Percentiles rank a stretch among this genome's conserved stretches.
phyloP scores from a whole-genome alignment of 2,888 invertebrate genomes.

The Leptogaster cylindrica region DNA sequence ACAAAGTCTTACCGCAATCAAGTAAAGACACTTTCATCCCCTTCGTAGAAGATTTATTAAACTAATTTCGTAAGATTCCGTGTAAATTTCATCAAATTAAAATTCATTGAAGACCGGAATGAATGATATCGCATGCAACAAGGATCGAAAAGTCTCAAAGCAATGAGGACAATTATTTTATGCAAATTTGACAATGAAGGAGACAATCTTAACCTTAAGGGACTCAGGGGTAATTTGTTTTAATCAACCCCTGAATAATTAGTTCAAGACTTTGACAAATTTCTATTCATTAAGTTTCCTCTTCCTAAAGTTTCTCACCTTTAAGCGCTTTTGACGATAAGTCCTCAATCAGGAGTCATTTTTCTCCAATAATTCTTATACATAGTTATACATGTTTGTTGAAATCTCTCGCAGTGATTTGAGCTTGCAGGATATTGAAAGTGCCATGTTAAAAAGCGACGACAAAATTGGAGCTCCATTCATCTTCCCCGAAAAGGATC shows the following conservation, averaged over 20 bases:
- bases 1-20: background rate
- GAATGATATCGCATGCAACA: conserved; percentile 41
- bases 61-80: conserved; percentile 26
- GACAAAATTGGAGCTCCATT: background rate
- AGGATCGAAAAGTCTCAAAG: conserved; percentile 30
- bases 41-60: conserved; percentile 22
- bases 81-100: conserved; percentile 30
- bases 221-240: conserved; percentile 45
- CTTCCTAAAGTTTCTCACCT: conserved; percentile 1
- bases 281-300: conserved; percentile 42
- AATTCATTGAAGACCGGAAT: conserved; percentile 26
- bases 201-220: conserved; percentile 42
- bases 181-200: conserved; percentile 43
- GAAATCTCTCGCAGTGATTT: no score
- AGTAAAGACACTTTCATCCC: background rate
- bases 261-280: conserved; percentile 46
- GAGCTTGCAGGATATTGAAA: no score
- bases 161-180: conserved; percentile 46
- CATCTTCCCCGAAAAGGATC: background rate
- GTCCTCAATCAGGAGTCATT: no score
- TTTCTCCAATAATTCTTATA: background rate
- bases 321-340: conserved; percentile 9
- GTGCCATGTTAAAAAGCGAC: background rate
- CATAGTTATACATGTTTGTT: no score
- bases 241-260: conserved; percentile 47